Conservation (phyloP, 2,797 vertebrate species). For the Leuciscus waleckii region DNA sequence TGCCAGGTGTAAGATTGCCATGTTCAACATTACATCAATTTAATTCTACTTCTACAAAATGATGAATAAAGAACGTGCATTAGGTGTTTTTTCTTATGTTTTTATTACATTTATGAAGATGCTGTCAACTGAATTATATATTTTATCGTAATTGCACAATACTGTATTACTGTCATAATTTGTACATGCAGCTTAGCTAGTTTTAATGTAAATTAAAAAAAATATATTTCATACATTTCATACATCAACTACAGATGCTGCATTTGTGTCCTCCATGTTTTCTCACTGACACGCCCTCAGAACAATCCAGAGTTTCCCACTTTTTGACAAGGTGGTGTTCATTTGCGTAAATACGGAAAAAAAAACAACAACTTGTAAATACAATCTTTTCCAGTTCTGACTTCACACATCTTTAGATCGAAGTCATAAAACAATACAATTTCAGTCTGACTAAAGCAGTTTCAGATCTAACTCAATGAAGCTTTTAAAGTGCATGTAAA, state of each 20-base stretch:
- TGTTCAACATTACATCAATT: too few species aligned
- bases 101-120: not conserved
- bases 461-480: not conserved
- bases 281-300: too few species aligned
- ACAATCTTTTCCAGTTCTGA: not conserved
- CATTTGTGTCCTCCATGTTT: not conserved
- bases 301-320: too few species aligned
- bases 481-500: not conserved
- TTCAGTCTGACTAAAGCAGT: not conserved
- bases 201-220: not conserved
- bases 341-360: too few species aligned
- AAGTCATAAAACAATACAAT: not conserved
- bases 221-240: not conserved
- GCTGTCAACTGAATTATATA: not conserved
- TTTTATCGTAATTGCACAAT: not conserved
- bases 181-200: not conserved
- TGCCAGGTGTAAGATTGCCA: not conserved
- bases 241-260: not conserved
- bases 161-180: not conserved
- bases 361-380: too few species aligned
- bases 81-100: not conserved
- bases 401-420: not conserved
- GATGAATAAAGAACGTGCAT: not conserved
- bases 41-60: not conserved
- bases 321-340: too few species aligned